phyloP scores from a whole-genome alignment of 2,888 invertebrate species.

The Tachystola acroxantha region DNA sequence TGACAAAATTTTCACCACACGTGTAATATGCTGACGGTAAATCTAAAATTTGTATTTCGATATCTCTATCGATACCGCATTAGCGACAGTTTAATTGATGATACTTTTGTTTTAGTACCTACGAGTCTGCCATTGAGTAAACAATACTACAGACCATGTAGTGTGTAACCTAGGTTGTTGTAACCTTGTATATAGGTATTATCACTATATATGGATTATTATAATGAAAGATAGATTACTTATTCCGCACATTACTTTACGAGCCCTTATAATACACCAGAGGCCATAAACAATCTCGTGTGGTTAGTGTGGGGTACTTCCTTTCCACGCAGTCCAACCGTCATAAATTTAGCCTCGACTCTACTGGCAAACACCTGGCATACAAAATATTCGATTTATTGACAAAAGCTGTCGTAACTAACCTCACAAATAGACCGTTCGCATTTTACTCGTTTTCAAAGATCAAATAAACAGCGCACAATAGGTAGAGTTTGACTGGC shows the following conservation, averaged over 20 bases:
- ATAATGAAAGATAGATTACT: too few relatives aligned
- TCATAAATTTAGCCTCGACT: constrained; percentile 37
- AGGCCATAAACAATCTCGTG: constrained; percentile 41
- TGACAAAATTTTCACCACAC: too few relatives aligned
- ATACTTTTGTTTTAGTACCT: too few relatives aligned
- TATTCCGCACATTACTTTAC: constrained; percentile 4
- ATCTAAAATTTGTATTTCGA: too few relatives aligned
- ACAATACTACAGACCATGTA: too few relatives aligned
- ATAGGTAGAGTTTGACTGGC: not conserved
- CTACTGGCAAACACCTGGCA: constrained; percentile 29
- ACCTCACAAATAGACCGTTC: constrained; percentile 3
- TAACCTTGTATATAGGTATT: too few relatives aligned
- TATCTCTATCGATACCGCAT: too few relatives aligned
- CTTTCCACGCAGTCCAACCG: constrained; percentile 30
- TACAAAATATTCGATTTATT: constrained; percentile 48
- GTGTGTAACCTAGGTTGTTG: too few relatives aligned
- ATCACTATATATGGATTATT: too few relatives aligned
- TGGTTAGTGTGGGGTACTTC: constrained; percentile 30
- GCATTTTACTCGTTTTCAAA: not conserved
- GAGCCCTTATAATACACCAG: constrained; percentile 22
- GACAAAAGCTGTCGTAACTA: constrained; percentile 14
- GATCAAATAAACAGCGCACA: not conserved
- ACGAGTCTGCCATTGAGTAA: too few relatives aligned
- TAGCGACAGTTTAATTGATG: too few relatives aligned
- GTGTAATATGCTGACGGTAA: too few relatives aligned